These are phyloP conservation scores for Rhombomys opimus DNA, from an alignment of 2,113 vertebrate species.

Conservation along the genomic window DNA sequence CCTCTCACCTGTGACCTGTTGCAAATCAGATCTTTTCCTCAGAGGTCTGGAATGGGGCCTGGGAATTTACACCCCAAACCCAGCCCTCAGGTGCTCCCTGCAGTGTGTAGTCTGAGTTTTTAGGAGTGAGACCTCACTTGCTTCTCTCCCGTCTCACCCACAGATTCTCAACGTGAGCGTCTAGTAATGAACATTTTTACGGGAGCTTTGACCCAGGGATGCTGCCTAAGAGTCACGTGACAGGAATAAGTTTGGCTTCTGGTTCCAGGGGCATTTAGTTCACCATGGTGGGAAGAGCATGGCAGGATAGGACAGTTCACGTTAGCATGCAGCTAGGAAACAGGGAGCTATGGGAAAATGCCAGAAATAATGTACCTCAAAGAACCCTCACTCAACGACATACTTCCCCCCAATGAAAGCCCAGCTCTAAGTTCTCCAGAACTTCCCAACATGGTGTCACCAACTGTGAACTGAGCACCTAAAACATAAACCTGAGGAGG, in stretches of 20 bases:
- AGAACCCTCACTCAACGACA: neutral
- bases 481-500: neutral
- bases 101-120: neutral
- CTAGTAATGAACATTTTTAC: neutral
- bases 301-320: too few species aligned
- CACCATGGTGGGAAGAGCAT: neutral
- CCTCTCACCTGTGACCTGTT: neutral
- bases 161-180: neutral
- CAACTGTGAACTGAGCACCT: neutral
- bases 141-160: neutral
- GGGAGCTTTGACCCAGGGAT: accelerated
- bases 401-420: too few species aligned
- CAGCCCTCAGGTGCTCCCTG: neutral
- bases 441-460: neutral
- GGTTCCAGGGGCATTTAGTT: neutral
- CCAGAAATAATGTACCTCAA: neutral
- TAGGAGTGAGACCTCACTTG: neutral
- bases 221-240: neutral
- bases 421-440: neutral
- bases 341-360: neutral
- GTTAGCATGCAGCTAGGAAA: neutral
- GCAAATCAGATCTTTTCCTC: neutral
- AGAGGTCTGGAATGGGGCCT: neutral
- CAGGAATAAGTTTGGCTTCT: too few species aligned
- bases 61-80: too few species aligned